Evolutionary conservation across 2,888 invertebrate species (phyloP).

Genomic region (Loripinus fragilis): DNA sequence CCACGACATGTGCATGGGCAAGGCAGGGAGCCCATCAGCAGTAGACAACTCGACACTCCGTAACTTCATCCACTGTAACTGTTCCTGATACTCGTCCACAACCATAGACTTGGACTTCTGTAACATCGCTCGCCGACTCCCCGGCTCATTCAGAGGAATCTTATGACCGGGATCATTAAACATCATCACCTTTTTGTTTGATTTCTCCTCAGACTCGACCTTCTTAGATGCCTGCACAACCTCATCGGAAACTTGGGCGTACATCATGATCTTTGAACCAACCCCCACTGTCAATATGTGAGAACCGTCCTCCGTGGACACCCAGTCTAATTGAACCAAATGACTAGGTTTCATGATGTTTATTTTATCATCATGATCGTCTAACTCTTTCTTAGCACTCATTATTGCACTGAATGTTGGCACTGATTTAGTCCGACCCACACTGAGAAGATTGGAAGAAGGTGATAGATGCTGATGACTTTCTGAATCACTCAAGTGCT

Average conservation of each 20-base stretch:
- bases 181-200: constrained; percentile 29
- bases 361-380: constrained; percentile 45
- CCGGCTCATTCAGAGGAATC: constrained; percentile 31
- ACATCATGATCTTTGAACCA: constrained; percentile 90
- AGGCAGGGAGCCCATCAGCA: constrained; percentile 96
- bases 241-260: constrained; percentile 95
- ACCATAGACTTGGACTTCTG: constrained; percentile 96
- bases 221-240: constrained; percentile 91
- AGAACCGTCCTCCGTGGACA: constrained; percentile 99
- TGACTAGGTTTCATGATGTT: constrained; percentile 77
- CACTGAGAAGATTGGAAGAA: constrained; percentile 65
- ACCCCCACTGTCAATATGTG: constrained; percentile 98
- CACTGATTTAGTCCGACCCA: constrained; percentile 74
- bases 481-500: constrained; percentile 45
- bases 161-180: constrained; percentile 42
- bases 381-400: constrained; percentile 64
- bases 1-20: constrained; percentile 99
- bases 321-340: constrained; percentile 98
- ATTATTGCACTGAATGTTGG: constrained; percentile 81
- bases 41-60: constrained; percentile 95
- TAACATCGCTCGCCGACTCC: constrained; percentile 85
- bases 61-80: constrained; percentile 98
- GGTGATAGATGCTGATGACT: constrained; percentile 57
- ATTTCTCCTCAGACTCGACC: constrained; percentile 42
- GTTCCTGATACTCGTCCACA: constrained; percentile 93